These are phyloP conservation scores for Rhingia rostrata DNA, from an alignment of 2,888 invertebrate species.

Conservation along the genomic window DNA sequence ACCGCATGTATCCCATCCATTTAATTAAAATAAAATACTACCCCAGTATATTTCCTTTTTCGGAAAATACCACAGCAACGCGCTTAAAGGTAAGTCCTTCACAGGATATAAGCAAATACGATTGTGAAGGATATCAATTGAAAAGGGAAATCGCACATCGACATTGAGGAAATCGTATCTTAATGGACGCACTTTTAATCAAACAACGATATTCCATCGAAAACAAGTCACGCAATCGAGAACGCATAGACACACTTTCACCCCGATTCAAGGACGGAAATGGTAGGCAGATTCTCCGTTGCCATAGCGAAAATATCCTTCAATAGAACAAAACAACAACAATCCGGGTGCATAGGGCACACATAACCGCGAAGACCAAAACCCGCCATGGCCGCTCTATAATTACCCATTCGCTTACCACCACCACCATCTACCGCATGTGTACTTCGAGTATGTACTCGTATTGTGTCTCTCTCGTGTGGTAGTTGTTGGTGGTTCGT, in stretches of 20 bases:
- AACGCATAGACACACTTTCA: background rate
- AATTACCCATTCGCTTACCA: constrained; percentile 26
- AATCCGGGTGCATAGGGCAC: background rate
- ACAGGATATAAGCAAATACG: background rate
- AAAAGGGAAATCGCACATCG: constrained; percentile 56
- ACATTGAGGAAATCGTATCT: constrained; percentile 28
- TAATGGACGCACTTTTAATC: constrained; percentile 60
- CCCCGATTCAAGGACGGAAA: constrained; percentile 58
- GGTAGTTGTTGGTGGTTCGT: constrained; percentile 1
- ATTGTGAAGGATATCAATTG: constrained; percentile 54
- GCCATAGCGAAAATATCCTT: constrained; percentile 24
- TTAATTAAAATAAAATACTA: constrained; percentile 25
- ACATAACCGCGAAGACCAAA: background rate
- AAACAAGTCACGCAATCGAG: constrained; percentile 51
- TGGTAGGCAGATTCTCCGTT: constrained; percentile 15
- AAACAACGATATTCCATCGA: constrained; percentile 6
- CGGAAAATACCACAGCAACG: background rate
- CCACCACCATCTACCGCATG: background rate
- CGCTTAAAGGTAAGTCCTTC: constrained; percentile 22
- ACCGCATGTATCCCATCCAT: constrained; percentile 41
- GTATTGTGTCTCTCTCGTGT: background rate
- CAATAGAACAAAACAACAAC: constrained; percentile 1
- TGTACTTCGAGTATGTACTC: background rate
- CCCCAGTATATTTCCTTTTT: constrained; percentile 25
- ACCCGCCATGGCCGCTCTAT: constrained; percentile 4